A percentile compares a stretch with the other conserved stretches of the same genome.
Evolutionary conservation across 2,113 vertebrate genomes (phyloP).

Genomic region (Kryptolebias marmoratus): DNA sequence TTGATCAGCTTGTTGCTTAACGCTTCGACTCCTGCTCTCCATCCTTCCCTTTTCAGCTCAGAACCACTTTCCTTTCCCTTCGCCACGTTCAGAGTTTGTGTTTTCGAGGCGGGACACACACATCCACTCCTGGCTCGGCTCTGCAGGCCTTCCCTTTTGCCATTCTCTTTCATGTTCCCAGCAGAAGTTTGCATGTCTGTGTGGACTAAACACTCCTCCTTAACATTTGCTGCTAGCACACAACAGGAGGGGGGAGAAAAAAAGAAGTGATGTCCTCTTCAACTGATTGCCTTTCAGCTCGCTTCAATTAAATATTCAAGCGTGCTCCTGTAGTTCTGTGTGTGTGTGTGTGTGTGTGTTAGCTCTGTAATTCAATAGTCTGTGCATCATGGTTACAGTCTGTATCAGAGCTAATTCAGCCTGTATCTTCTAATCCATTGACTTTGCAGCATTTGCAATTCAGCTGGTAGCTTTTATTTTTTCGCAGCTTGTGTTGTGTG

Average conservation of each 20-base stretch:
- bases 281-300: conserved; percentile 55
- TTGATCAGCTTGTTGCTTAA: conserved; percentile 66
- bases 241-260: too few relatives aligned
- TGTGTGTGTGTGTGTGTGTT: not conserved
- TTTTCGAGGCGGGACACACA: too few relatives aligned
- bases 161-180: conserved; percentile 54
- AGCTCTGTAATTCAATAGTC: conserved; percentile 38
- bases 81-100: not conserved
- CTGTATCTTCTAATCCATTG: conserved; percentile 44
- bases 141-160: conserved; percentile 29
- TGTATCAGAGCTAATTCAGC: conserved; percentile 28
- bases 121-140: conserved; percentile 12
- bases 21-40: not conserved
- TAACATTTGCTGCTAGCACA: not conserved
- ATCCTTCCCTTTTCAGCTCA: too few relatives aligned
- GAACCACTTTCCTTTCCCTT: too few relatives aligned
- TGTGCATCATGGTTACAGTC: conserved; percentile 34
- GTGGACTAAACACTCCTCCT: conserved; percentile 40
- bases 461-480: conserved; percentile 19
- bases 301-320: conserved; percentile 66
- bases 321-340: conserved; percentile 17
- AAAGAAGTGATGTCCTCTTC: conserved; percentile 40
- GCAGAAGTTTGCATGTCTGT: conserved; percentile 32
- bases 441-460: conserved; percentile 47
- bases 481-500: conserved; percentile 31